Conservation (phyloP, 2,888 invertebrate genomes). For the Apotomis betuletana region DNA sequence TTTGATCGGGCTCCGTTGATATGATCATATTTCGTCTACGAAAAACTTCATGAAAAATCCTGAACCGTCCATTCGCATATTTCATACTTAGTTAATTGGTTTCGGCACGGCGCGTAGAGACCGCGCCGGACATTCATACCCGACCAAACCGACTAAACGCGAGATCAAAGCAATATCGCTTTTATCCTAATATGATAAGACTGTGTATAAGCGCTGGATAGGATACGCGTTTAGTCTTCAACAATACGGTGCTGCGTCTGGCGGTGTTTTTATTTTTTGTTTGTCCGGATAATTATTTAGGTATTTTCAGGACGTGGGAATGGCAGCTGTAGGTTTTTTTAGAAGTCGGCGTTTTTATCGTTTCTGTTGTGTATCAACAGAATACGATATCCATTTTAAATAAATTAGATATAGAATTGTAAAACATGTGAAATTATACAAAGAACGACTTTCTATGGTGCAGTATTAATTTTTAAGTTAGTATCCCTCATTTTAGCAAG, state of each 20-base stretch:
- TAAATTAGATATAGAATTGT: not conserved
- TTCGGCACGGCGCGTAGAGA: slow-evolving; percentile 55
- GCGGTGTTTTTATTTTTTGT: slow-evolving; percentile 22
- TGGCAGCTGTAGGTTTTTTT: slow-evolving; percentile 15
- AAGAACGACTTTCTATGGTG: no score
- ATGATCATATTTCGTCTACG: slow-evolving; percentile 19
- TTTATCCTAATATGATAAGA: slow-evolving; percentile 7
- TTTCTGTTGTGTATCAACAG: not conserved
- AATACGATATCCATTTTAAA: not conserved
- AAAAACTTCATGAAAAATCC: slow-evolving; percentile 46
- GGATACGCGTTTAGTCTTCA: slow-evolving; percentile 1
- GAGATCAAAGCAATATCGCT: slow-evolving; percentile 10
- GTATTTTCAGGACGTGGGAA: slow-evolving; percentile 11
- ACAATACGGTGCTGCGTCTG: slow-evolving; percentile 4
- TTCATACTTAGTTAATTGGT: slow-evolving; percentile 70
- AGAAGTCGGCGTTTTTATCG: not conserved
- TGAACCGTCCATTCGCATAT: slow-evolving; percentile 62
- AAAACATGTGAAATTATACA: no score
- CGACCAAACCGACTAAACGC: slow-evolving; percentile 39
- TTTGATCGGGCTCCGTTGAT: not conserved
- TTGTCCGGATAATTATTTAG: slow-evolving; percentile 28
- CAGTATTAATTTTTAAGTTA: no score
- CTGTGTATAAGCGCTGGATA: not conserved
- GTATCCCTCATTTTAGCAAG: no score
- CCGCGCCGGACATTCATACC: slow-evolving; percentile 51